Evolutionary conservation across 2,113 vertebrate genomes (phyloP).

Genomic region (Laticauda colubrina): DNA sequence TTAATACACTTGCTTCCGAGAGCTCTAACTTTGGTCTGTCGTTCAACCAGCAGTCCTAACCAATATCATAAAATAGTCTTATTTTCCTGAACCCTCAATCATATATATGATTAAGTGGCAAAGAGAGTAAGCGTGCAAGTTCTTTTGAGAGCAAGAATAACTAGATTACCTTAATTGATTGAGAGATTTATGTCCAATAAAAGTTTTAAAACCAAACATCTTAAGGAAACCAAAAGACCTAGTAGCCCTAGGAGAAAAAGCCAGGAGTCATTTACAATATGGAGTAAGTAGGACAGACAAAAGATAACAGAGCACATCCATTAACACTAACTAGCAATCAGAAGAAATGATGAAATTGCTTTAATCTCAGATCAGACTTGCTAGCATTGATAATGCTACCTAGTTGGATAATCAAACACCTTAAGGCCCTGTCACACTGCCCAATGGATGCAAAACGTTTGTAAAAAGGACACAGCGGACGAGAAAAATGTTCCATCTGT

Average conservation of each 20-base stretch:
- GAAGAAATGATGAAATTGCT: not conserved
- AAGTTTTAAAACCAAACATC: not conserved
- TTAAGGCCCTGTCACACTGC: too few species aligned
- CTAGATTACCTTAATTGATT: not conserved
- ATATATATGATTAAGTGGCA: not conserved
- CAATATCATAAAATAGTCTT: not conserved
- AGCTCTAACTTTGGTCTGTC: not conserved
- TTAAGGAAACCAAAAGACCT: not conserved
- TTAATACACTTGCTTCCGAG: not conserved
- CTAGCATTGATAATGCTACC: not conserved
- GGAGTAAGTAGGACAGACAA: not conserved
- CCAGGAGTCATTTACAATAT: not conserved
- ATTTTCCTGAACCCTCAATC: not conserved
- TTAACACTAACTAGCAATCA: not conserved
- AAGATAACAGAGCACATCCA: not conserved
- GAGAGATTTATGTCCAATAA: not conserved
- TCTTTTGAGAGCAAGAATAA: not conserved
- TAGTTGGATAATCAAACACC: not conserved
- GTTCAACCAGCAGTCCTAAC: not conserved
- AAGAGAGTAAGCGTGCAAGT: not conserved
- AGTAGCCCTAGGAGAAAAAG: not conserved
- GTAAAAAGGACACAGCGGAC: too few species aligned
- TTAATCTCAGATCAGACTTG: not conserved
- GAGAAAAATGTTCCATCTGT: too few species aligned
- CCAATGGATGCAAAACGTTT: too few species aligned